A percentile compares a stretch with the other conserved stretches of the same genome.
Conservation (phyloP, 2,113 vertebrate species). For the Hirundichthys speculiger region DNA sequence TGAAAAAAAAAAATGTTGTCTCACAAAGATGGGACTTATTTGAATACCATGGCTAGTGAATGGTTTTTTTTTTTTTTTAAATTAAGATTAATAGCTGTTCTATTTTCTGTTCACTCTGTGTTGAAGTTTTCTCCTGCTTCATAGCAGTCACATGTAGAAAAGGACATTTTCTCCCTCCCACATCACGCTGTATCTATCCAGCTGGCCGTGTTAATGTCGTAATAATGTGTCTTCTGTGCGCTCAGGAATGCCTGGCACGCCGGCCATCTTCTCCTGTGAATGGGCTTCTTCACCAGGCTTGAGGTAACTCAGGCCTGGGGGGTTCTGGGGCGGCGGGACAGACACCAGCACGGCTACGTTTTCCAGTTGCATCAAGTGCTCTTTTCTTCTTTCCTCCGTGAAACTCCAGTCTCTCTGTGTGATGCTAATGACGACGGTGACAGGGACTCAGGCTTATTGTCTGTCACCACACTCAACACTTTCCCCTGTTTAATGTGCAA, state of each 20-base stretch:
- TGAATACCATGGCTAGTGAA: too few species aligned
- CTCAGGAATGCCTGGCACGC: constrained; percentile 78
- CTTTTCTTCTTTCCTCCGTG: constrained; percentile 54
- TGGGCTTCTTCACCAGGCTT: constrained; percentile 65
- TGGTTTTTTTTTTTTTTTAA: too few species aligned
- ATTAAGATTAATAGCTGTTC: too few species aligned
- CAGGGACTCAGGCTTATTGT: constrained; percentile 37
- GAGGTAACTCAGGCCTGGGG: constrained; percentile 54
- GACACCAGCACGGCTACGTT: constrained; percentile 41
- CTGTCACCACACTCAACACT: constrained; percentile 39
- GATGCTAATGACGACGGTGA: constrained; percentile 20
- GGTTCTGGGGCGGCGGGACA: neutral
- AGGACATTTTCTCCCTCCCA: constrained; percentile 59
- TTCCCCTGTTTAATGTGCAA: constrained; percentile 22
- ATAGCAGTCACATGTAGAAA: constrained; percentile 32
- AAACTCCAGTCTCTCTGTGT: constrained; percentile 17
- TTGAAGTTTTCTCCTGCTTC: constrained; percentile 12
- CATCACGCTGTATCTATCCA: constrained; percentile 61
- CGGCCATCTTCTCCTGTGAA: constrained; percentile 74
- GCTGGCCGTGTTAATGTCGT: constrained; percentile 75
- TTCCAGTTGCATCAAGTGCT: constrained; percentile 46
- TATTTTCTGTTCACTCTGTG: neutral
- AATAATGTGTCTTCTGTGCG: constrained; percentile 81
- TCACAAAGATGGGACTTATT: too few species aligned
- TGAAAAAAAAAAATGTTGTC: too few species aligned